Base-by-base conservation (phyloP, 2,888 invertebrate genomes). In the Timema cristinae region DNA sequence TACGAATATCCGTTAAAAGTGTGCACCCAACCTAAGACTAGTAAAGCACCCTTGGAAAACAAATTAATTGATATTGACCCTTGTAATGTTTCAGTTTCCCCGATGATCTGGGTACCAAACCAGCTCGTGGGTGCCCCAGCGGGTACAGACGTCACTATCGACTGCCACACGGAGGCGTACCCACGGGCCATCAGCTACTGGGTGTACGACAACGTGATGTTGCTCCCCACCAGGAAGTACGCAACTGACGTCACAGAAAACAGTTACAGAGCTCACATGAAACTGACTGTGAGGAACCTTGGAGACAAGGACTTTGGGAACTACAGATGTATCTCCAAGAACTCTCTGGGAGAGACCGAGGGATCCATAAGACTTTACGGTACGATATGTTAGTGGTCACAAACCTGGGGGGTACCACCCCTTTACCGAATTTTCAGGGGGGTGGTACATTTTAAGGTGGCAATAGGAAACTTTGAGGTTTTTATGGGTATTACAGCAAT, bases 71-170 rank as follows among this genome's bases (percentile, higher is more conserved):
- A 32, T 13, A 13, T 4, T 13, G 32, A 59, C 10, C 32, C 0
- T 75, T 75, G 78, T 77, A 77, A 77, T 76, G 73, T 84, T 85
- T 48, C 85, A 95, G 95, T 95, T 85, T 92, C 93, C 0, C 95
- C 95, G 69, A 94, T 95, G 93, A 94, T 95, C 81, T 95, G 93
- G 92, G 94, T 95, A 76, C 94, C 95, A 71, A 95, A 95, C 86
- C 95, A 95, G 85, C 86, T 95, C 83, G 94, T 95, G 75, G 95
- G 95, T 2, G 95, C 95, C 50, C 95, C 95, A 73, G 89, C 92
- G 73, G 93, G 94, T 75, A 94, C 94, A 68, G 94, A 95, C 85
- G 95, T 95, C 76, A 93, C 93, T 67, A 91, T 96, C 79, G 95
- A 95, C 85, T 96, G 96, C 82, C 93, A 94, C 82, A 93, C 95